phyloP scores from a whole-genome alignment of 1,140 invertebrate genomes.

The Ceratitis capitata region DNA sequence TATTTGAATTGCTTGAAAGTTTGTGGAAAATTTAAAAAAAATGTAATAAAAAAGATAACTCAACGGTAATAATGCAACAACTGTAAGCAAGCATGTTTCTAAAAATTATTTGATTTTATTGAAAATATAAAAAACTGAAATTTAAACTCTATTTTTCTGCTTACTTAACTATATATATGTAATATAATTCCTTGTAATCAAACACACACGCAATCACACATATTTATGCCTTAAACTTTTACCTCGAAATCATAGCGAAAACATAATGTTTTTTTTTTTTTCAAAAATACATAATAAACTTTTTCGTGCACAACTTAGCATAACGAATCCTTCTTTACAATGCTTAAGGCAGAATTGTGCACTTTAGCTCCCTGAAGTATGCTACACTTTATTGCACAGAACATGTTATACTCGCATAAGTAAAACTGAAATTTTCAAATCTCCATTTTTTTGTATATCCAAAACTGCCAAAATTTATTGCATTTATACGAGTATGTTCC shows the following conservation, averaged over 20 bases:
- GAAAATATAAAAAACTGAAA: too few species aligned
- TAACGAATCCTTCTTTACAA: background rate
- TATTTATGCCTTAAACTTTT: background rate
- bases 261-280: too few species aligned
- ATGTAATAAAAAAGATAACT: background rate
- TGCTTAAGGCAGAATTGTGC: background rate
- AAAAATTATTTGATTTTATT: too few species aligned
- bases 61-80: too few species aligned
- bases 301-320: background rate
- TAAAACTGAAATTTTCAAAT: background rate
- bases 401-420: background rate
- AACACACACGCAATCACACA: background rate
- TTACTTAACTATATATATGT: too few species aligned
- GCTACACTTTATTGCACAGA: background rate
- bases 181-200: too few species aligned
- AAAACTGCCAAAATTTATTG: background rate
- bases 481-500: background rate
- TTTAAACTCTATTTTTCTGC: too few species aligned
- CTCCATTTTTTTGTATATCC: background rate
- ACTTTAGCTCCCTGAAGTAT: conserved; percentile 3
- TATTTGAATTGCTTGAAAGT: background rate
- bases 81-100: too few species aligned
- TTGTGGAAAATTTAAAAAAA: background rate
- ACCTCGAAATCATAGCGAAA: background rate
- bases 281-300: background rate